Conservation (phyloP, 2,797 vertebrate genomes). For the Anniella stebbinsi region DNA sequence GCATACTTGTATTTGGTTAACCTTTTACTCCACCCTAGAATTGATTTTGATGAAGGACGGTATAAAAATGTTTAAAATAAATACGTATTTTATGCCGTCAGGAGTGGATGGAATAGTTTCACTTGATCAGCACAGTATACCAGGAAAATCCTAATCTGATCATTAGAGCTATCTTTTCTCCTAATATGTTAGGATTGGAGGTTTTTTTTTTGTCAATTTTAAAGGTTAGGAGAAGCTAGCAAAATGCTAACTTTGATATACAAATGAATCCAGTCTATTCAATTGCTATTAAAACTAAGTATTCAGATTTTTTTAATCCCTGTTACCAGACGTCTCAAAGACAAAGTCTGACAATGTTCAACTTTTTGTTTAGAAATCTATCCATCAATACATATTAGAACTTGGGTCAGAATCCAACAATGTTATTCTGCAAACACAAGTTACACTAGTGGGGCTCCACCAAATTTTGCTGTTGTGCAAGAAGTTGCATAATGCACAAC, state of each 20-base stretch:
- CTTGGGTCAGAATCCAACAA: too few species aligned
- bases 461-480: too few species aligned
- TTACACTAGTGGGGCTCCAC: too few species aligned
- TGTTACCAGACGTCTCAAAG: not conserved
- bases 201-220: not conserved
- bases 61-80: not conserved
- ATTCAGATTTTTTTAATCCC: not conserved
- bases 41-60: not conserved
- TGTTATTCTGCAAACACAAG: too few species aligned
- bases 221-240: not conserved
- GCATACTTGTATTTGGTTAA: not conserved
- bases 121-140: not conserved
- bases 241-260: not conserved
- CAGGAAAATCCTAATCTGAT: not conserved
- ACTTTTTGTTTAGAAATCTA: slow-evolving; percentile 58
- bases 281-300: not conserved
- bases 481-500: too few species aligned
- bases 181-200: not conserved
- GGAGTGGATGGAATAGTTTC: not conserved
- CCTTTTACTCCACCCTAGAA: not conserved
- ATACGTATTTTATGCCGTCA: not conserved
- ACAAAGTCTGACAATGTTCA: not conserved
- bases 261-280: not conserved
- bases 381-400: slow-evolving; percentile 40
- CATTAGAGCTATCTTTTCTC: not conserved